Evolutionary conservation across 2,113 vertebrate species (phyloP), one percentile per base, ranked within the genome.

Genomic region (Channa maculata): DNA sequence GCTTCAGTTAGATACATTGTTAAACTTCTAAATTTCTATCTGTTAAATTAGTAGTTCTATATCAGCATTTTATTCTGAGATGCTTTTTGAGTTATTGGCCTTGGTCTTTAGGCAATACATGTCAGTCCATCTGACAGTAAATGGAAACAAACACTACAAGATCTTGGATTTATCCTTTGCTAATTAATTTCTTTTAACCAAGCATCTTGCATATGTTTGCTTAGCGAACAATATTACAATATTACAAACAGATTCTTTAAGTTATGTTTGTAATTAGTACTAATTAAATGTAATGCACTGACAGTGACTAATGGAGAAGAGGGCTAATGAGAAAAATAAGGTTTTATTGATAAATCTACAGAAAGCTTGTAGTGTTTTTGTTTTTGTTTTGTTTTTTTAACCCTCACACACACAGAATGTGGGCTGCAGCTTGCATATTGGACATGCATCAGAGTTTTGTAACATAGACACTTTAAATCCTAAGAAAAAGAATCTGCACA

Each of bases 401-500:
- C 44, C 51, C 43, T 68, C 48, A 2, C 44, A 48, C 52, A 62
- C 34, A 14, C 12, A 3, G 77, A 77, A 68, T 58, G 15, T 55
- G 38, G 71, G 61, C 71, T 41, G 57, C 82, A 74, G 54, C 72
- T 83, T 69, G 72, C 71, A 71, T 67, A 57, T 79, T 81, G 75
- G 11, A 76, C 61, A 81, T 77, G 48, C 61, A 65, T 86, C 73
- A 54, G 36, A 67, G 59, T 79, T 90, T 85, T 90, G 87, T 91
- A 87, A 80, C 13, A 77, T 75, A 76, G 71, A 71, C 63, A 62
- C 50, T 72, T 85, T 51, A 65, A 71, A 52, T 79, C 71, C 79
- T 75, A 82, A 85, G 61, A 80, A 74, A 41, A 83, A 75, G 70
- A 82, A 78, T 80, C 53, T 91, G 89, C 87, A 90, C 88, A 90